A percentile compares a stretch with the other conserved stretches of the same genome.
Conservation (phyloP, 2,888 invertebrate genomes). For the Chaitophorus viminalis region DNA sequence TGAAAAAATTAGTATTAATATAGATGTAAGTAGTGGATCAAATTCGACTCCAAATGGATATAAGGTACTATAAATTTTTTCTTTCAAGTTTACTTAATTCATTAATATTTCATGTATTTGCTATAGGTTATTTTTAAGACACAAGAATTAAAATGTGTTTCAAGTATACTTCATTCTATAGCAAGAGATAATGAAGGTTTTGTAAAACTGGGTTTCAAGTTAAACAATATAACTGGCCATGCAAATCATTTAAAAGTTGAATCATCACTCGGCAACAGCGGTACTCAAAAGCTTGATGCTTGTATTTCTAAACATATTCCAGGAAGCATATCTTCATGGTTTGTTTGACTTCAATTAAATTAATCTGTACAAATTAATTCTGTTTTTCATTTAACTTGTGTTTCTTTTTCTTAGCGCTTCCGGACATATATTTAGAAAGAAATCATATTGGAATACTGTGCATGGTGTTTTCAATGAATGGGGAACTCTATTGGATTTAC, state of each 20-base stretch:
- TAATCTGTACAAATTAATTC: not conserved
- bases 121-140: slow-evolving; percentile 48
- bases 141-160: slow-evolving; percentile 25
- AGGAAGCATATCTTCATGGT: slow-evolving; percentile 50
- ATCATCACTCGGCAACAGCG: slow-evolving; percentile 41
- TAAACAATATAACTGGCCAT: slow-evolving; percentile 43
- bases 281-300: slow-evolving; percentile 23
- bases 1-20: slow-evolving; percentile 82
- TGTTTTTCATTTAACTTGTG: not conserved
- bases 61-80: slow-evolving; percentile 75
- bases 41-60: slow-evolving; percentile 73
- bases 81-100: not conserved
- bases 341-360: not conserved
- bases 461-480: slow-evolving; percentile 47
- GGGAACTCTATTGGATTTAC: slow-evolving; percentile 43
- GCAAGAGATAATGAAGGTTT: slow-evolving; percentile 52
- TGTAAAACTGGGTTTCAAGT: slow-evolving; percentile 30
- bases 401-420: slow-evolving; percentile 2
- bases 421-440: slow-evolving; percentile 40
- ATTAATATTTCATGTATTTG: not conserved
- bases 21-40: slow-evolving; percentile 86
- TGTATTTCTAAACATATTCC: slow-evolving; percentile 48
- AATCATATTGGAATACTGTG: slow-evolving; percentile 45
- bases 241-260: slow-evolving; percentile 53
- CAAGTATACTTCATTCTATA: slow-evolving; percentile 25